These are phyloP conservation scores for Lynx canadensis DNA, from an alignment of 2,113 vertebrate species.

Conservation along the genomic window DNA sequence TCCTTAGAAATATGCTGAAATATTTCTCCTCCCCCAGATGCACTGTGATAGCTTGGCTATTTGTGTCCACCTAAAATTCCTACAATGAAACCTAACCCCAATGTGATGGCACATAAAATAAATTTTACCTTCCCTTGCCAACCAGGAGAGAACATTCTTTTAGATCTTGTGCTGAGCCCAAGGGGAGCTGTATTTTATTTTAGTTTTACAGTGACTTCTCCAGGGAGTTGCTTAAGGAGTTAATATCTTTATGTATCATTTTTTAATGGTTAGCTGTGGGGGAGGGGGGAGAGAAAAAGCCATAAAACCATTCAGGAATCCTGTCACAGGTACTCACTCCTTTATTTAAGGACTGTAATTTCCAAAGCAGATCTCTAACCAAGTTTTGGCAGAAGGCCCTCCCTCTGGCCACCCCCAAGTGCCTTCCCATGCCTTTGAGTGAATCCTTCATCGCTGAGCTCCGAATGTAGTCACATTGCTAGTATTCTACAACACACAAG, in stretches of 20 bases:
- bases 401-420: not conserved
- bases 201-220: not conserved
- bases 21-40: not conserved
- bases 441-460: not conserved
- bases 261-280: not conserved
- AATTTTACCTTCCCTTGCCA: not conserved
- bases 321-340: not conserved
- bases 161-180: not conserved
- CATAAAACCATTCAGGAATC: not conserved
- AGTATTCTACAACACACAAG: not conserved
- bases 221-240: not conserved
- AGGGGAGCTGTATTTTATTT: not conserved
- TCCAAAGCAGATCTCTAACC: not conserved
- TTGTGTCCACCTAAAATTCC: not conserved
- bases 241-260: not conserved
- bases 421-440: not conserved
- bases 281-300: not conserved
- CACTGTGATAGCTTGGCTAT: not conserved
- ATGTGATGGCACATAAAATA: not conserved
- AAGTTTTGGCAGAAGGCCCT: not conserved
- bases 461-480: not conserved
- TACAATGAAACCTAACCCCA: not conserved
- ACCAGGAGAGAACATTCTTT: not conserved
- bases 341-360: not conserved
- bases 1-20: not conserved